Evolutionary conservation across 2,888 invertebrate species (phyloP).

Genomic region (Melinaea marsaeus): DNA sequence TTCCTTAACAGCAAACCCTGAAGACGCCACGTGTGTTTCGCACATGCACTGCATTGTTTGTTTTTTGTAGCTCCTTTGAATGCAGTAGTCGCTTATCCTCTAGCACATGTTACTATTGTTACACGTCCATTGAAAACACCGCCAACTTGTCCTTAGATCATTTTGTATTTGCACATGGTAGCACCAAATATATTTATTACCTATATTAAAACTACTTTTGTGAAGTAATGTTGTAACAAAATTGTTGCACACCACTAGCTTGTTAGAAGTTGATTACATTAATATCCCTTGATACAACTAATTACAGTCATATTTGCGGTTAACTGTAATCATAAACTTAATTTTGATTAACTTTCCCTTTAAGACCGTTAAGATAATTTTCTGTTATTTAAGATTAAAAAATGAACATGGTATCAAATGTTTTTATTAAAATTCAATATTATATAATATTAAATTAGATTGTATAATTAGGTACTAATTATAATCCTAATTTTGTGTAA

Average conservation of each 20-base stretch:
- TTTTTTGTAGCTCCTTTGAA: constrained; percentile 29
- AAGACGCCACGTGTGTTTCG: constrained; percentile 50
- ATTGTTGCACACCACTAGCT: not conserved
- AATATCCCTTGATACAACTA: constrained; percentile 6
- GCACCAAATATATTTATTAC: no score
- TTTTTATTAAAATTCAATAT: no score
- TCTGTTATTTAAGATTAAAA: no score
- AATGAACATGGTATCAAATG: no score
- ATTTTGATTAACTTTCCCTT: constrained; percentile 42
- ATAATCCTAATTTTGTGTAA: no score
- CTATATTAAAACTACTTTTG: not conserved
- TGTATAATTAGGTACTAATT: no score
- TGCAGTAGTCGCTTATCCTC: constrained; percentile 19
- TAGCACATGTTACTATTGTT: constrained; percentile 19
- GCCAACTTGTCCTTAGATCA: constrained; percentile 3
- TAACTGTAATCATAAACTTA: constrained; percentile 20
- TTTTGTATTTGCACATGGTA: not conserved
- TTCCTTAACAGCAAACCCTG: constrained; percentile 18
- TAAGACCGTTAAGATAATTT: constrained; percentile 35
- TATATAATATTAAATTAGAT: no score
- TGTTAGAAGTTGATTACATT: constrained; percentile 10
- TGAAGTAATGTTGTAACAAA: not conserved
- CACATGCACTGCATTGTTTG: constrained; percentile 39
- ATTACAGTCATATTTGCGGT: constrained; percentile 20
- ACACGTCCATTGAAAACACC: not conserved